Percentiles rank a stretch among this genome's conserved stretches.
Conservation (phyloP, 2,113 vertebrate genomes). For the Corydoras sp. region DNA sequence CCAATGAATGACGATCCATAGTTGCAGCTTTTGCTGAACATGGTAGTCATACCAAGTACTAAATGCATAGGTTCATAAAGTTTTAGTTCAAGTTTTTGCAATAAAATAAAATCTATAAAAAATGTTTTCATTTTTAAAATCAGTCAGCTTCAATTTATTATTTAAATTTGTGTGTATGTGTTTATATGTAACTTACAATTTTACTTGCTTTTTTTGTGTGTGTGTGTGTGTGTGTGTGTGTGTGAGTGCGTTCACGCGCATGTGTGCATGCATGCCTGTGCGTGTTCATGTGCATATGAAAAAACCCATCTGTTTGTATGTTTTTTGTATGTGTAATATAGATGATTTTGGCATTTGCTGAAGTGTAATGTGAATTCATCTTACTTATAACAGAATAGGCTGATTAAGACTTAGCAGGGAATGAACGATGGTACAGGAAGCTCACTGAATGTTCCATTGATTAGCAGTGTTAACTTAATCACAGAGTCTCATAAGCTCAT, state of each 20-base stretch:
- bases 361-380: conserved; percentile 66
- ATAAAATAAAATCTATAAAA: neutral
- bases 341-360: conserved; percentile 46
- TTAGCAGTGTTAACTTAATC: conserved; percentile 74
- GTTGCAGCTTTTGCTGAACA: too few relatives aligned
- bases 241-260: too few relatives aligned
- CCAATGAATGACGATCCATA: too few relatives aligned
- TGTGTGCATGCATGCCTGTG: neutral
- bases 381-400: conserved; percentile 68
- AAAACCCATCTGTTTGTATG: conserved; percentile 32
- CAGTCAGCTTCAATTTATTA: conserved; percentile 68
- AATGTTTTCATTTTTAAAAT: conserved; percentile 55
- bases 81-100: neutral
- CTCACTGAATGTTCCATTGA: conserved; percentile 74
- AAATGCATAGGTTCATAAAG: too few relatives aligned
- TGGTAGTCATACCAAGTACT: too few relatives aligned
- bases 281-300: conserved; percentile 1
- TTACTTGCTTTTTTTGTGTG: neutral
- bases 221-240: conserved; percentile 45
- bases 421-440: conserved; percentile 69
- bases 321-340: conserved; percentile 31
- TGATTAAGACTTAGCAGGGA: conserved; percentile 61
- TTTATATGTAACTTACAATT: conserved; percentile 19
- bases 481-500: conserved; percentile 57
- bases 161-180: conserved; percentile 57